Base-by-base conservation (phyloP, 2,113 vertebrate genomes). In the Uropsilus gracilis region DNA sequence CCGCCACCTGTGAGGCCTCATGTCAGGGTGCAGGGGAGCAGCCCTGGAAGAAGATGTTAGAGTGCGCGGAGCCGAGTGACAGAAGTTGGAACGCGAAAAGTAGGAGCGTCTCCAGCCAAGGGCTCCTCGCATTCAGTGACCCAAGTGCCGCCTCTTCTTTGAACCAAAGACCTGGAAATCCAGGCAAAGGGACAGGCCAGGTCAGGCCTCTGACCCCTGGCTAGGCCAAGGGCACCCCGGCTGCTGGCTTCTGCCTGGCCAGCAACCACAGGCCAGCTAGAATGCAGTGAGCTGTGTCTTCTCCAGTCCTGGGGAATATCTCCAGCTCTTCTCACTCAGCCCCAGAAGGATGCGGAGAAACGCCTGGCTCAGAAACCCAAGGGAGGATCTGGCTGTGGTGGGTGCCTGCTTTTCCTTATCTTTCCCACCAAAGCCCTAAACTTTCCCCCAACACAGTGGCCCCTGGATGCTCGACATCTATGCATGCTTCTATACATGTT, bases 1-100 rank as follows among this genome's bases (percentile, higher is more conserved):
- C 0, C 1, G 61, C 92, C 96, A 90, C 96, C 96, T 96, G 96
- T 28, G 86, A 83, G 76, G 53, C 80, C 59, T 50, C 91, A 55
- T 90, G 95, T 68, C 50, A 46, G 53, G 28, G 53, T 64, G 3
- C 30, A 34, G 13, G 57, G 26, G 55, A 91, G 10, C 30, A 32
- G 68, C 89, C 53, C 28, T 26, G 34, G 78, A 91, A 77, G 71
- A 87, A 89, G 86, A 86, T 37, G 55, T 72, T 22, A 18, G 4
- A 71, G 80, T 83, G 72, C 59, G 91, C 37, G 32, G 14, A 78
- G 78, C 76, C 94, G 66, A 61, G 61, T 34, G 64, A 92, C 96
- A 97, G 93, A 76, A 92, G 83, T 78, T 55, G 55, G 63, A 78
- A n/a, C 24, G 18, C 59, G n/a, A 37, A 82, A 91, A 55, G 26